These are phyloP conservation scores for Amblyjoppa fuscipennis DNA, from an alignment of 2,888 invertebrate genomes.

Conservation along the genomic window DNA sequence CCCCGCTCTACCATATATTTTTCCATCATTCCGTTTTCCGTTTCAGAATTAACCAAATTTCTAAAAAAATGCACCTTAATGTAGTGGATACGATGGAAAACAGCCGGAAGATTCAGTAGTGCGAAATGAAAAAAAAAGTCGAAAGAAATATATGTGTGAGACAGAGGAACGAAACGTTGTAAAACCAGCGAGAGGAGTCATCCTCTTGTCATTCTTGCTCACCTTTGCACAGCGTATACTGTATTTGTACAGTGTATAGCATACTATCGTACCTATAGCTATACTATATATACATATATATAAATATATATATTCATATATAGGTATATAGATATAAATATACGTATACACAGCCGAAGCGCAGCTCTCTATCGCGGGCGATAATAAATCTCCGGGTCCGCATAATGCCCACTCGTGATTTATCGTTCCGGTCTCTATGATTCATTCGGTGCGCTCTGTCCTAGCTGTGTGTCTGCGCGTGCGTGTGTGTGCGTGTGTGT, in stretches of 20 bases:
- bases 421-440: conserved; percentile 71
- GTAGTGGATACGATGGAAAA: not conserved
- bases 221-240: conserved; percentile 43
- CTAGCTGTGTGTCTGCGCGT: conserved; percentile 29
- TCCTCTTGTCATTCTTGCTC: conserved; percentile 59
- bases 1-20: not conserved
- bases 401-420: conserved; percentile 69
- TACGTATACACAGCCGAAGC: conserved; percentile 33
- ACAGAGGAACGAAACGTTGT: conserved; percentile 46
- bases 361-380: conserved; percentile 66
- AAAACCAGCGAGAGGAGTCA: conserved; percentile 50
- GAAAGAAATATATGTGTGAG: conserved; percentile 4
- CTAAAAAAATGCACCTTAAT: not conserved
- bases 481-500: not conserved
- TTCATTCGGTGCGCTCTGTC: conserved; percentile 68
- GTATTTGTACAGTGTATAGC: conserved; percentile 35
- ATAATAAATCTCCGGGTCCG: conserved; percentile 70
- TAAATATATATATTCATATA: not conserved
- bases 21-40: not conserved
- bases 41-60: not conserved
- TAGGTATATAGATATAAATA: conserved; percentile 6
- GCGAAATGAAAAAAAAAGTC: conserved; percentile 38
- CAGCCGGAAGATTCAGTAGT: not conserved
- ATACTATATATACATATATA: not conserved
- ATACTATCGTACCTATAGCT: not conserved